A percentile compares a stretch with the other conserved stretches of the same genome.
These are phyloP conservation scores for Python bivittatus DNA, from an alignment of 2,113 vertebrate species.

Conservation along the genomic window DNA sequence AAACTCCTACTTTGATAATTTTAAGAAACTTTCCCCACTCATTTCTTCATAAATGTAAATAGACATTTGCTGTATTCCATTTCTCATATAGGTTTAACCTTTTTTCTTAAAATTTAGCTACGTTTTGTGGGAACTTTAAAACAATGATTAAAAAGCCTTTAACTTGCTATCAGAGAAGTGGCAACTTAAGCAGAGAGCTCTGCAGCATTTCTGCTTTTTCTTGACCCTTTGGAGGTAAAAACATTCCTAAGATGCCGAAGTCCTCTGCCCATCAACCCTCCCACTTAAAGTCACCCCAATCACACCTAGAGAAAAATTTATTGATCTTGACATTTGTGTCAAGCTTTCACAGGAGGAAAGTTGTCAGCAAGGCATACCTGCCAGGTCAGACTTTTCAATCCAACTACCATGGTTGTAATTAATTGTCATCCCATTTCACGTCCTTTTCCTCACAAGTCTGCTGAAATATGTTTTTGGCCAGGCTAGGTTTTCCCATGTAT, in stretches of 20 bases:
- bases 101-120: not conserved
- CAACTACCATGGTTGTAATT: constrained; percentile 24
- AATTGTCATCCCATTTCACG: constrained; percentile 59
- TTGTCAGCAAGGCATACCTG: constrained; percentile 64
- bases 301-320: constrained; percentile 41
- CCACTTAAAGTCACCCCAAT: constrained; percentile 28
- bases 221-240: not conserved
- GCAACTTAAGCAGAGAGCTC: constrained; percentile 18
- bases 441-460: constrained; percentile 42
- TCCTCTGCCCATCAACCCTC: constrained; percentile 37
- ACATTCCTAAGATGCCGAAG: constrained; percentile 35
- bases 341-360: constrained; percentile 51
- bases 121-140: not conserved
- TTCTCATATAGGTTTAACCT: not conserved
- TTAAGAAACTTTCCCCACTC: not conserved
- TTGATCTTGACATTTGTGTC: constrained; percentile 59
- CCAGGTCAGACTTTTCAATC: constrained; percentile 54
- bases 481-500: constrained; percentile 27
- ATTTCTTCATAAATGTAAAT: not conserved
- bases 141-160: constrained; percentile 29
- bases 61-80: not conserved
- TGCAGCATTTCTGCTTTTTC: constrained; percentile 30
- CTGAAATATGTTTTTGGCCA: constrained; percentile 43
- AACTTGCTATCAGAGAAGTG: constrained; percentile 18
- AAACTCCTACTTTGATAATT: not conserved